Evolutionary conservation across 2,888 invertebrate species (phyloP), one percentile per base, ranked within the genome.

Genomic region (Meliscaeva auricollis): DNA sequence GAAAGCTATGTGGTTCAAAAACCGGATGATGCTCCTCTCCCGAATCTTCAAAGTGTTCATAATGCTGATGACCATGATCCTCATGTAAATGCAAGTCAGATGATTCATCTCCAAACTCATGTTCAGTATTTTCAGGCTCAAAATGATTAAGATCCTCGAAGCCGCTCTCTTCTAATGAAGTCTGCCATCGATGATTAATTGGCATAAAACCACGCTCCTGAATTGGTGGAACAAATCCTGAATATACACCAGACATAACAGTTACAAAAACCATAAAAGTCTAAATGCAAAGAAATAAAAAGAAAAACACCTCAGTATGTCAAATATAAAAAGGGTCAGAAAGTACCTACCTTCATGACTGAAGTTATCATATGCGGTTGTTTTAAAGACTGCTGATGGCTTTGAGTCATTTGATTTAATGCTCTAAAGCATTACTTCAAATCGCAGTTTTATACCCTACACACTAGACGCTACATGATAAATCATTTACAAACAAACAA

Each of bases 261-360:
- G 58, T 13, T 9, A 79, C 30, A n/a, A 66, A 8, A 6, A 79
- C 64, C 8, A 70, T 9, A 15, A 64, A 74, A 15, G 3, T 13
- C 84, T 79, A 58, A 32, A 4, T 32, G 4, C 3, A 35, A 22
- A 5, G 8, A 50, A 9, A 44, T 22, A 35, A 41, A 26, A 11
- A 52, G 26, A 35, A 3, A 30, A 4, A 56, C 15, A 2, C 1
- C 11, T 20, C 4, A 8, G 1, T 13, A 15, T 17, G n/a, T 2
- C 13, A 77, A 15, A 9, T 46, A 38, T 9, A 48, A 13, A 48
- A 50, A 50, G 13, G 0, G 22, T 62, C 44, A 30, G n/a, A n/a
- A 68, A 52, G 15, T n/a, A 58, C 22, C n/a, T 58, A 84, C 84
- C 84, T 79, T 70, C 84, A 84, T 84, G 32, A 66, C 41, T 50